Base-by-base conservation (phyloP, 2,888 invertebrate species). In the Drosophila limbata region DNA sequence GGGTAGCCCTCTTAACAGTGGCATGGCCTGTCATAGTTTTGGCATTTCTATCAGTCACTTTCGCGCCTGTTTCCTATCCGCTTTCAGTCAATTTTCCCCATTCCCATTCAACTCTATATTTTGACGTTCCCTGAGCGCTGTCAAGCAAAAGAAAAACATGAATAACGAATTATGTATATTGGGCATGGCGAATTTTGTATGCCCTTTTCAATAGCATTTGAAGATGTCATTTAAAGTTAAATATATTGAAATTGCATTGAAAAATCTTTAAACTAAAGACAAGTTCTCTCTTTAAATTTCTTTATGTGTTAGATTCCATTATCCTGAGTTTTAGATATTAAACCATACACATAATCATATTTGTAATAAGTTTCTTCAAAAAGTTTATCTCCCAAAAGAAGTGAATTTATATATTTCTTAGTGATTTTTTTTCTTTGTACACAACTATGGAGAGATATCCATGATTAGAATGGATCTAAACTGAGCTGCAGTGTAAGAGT, bases 11-110 rank as follows among this genome's bases (percentile, higher is more conserved):
- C 65, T 52, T 25, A 25, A 45, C 56, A 59, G 39, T 69, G 61
- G 50, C 56, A 51, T 56, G 45, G 10, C 63, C 76, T 84, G 77
- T 80, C 83, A 87, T 77, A 79, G 78, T 84, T 84, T 79, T 55
- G 80, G 76, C 73, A 61, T 53, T 60, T 72, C 79, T 72, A 84
- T 83, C 87, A 84, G 79, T 87, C 83, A 87, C 72, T 84, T 69
- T 55, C 45, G 50, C 59, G 74, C 73, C 71, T 77, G 65, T 73
- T 57, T 57, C 73, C 53, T 60, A 60, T 57, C 33, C 37, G 15
- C 47, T 61, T 55, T 51, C 53, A 60, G 50, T 73, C 45, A 63
- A 73, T 63, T 55, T n/a, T 33, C 37, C 19, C 33, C 8, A 9
- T 33, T 2, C 42, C 21, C 55, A 42, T 31, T 1, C 28, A 19